Evolutionary conservation across 2,888 invertebrate species (phyloP), one percentile per base, ranked within the genome.

Genomic region (Merodon equestris): DNA sequence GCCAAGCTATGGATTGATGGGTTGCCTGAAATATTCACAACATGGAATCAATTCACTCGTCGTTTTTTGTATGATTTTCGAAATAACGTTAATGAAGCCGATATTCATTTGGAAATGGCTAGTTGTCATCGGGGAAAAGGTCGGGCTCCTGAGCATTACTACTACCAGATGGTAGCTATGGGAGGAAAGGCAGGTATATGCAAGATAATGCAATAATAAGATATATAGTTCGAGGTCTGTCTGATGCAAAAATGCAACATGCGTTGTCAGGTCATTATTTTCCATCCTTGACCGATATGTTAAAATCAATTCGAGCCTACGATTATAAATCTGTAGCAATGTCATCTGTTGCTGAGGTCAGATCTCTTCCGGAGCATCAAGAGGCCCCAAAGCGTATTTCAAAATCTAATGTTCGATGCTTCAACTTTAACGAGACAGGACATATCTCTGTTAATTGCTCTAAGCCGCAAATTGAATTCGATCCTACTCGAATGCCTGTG

Each of bases 401-500:
- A 40, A 40, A 54, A 40, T n/a, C 12, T 40, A 40, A 40, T 13
- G 13, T 54, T 12, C 40, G 15, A 19, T 56, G 44, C 15, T 56
- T 10, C 12, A 44, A 56, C 15, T 56, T 42, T 15, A 56, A 56
- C 14, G 56, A 56, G 27, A 4, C 44, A 13, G 44, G 56, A 1
- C 42, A 56, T 44, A 56, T 56, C 13, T 56, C 44, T 12, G 9
- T 56, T 1, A 42, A 56, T 56, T 56, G 56, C 19, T 12, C 44
- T 1, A 42, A 44, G 9, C 13, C 18, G 7, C 56, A 27, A 40
- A 9, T 9, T 82, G 2, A 82, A 82, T n/a, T 7, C 9, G 7
- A 48, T 10, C 68, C 75, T 3, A 82, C 42, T 17, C 76, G 81
- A 5, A 82, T 83, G 82, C 82, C 82, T 0, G 67, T 40, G 0